Base-by-base conservation (phyloP, 2,113 vertebrate species). In the Tupaia tana region DNA sequence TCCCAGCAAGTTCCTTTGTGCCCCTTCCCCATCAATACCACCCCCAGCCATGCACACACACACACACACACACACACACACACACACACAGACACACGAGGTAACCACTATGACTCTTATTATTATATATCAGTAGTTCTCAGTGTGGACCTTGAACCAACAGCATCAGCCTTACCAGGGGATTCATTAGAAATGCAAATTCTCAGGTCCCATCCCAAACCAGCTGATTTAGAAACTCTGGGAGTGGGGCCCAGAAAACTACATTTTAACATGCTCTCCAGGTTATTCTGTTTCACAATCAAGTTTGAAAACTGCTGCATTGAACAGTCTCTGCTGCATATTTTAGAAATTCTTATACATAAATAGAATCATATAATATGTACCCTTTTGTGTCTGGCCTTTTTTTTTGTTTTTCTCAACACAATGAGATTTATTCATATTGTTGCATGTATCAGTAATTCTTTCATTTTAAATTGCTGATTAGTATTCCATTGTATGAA, bases 391-490 rank as follows among this genome's bases (percentile, higher is more conserved):
- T 71, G 54, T 59, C 52, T 95, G 43, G 16, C 1, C 22, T 59
- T 97, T 85, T 86, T 66, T 54, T 31, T 59, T 97, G 81, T 86
- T 66, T 54, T 31, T 12, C 59, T 89, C 14, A 92, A 43, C 58
- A 93, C 93, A 92, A 54, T 58, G 52, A 78, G 54, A 96, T 66
- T 54, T 89, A 91, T 83, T 86, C 15, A 90, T 84, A 74, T 86
- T 90, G 34, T 59, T 89, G 27, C 19, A 43, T 69, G 18, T 77
- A 81, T 78, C 61, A 67, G 24, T 80, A 94, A 88, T 66, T 66
- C 4, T 54, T 87, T 91, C 64, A 89, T 84, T 93, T 96, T 64
- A 78, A 90, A 71, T 94, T 92, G 19, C 54, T 89, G n/a, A 74
- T 90, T 82, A 88, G 15, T 82, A 84, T 89, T 89, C n/a, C 52